Evolutionary conservation across 2,113 vertebrate genomes (phyloP).

Genomic region (Alaudala cheleensis): DNA sequence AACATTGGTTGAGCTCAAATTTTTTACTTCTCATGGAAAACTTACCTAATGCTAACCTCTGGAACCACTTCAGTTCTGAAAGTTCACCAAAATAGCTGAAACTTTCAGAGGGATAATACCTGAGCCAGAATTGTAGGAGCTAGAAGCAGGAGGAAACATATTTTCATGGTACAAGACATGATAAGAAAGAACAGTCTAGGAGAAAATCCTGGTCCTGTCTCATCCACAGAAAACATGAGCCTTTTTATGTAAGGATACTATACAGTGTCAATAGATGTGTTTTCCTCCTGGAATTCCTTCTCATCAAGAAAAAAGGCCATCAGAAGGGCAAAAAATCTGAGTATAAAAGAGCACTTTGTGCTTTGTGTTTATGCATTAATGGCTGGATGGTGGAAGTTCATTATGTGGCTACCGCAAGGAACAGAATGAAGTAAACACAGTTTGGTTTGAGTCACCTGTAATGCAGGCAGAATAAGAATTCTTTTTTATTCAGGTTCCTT

Average conservation of each 20-base stretch:
- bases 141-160: not conserved
- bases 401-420: not conserved
- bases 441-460: not conserved
- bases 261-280: not conserved
- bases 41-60: not conserved
- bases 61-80: not conserved
- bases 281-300: not conserved
- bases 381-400: not conserved
- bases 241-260: not conserved
- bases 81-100: not conserved
- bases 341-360: not conserved
- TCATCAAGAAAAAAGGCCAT: not conserved
- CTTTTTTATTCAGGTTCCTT: not conserved
- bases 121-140: not conserved
- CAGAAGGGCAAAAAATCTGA: not conserved
- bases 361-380: not conserved
- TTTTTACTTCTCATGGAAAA: not conserved
- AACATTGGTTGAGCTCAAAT: not conserved
- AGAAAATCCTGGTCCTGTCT: not conserved
- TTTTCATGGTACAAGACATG: not conserved
- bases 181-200: not conserved
- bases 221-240: not conserved
- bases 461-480: rapidly evolving
- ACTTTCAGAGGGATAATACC: not conserved
- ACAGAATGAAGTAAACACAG: not conserved